Conservation (phyloP, 2,797 vertebrate species). For the Coregonus suidteri region DNA sequence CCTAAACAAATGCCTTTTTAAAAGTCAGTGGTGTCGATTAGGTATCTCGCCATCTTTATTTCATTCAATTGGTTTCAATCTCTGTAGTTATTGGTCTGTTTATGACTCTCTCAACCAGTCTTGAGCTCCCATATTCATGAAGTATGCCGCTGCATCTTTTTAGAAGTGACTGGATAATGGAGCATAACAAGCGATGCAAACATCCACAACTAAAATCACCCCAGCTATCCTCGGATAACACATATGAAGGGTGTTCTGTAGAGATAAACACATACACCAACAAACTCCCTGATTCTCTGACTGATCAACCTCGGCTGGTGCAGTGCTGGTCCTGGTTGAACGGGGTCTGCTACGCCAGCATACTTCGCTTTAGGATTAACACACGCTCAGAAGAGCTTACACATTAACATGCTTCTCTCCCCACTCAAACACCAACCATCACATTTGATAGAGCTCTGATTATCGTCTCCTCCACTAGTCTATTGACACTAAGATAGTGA, state of each 20-base stretch:
- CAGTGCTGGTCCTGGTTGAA: conserved; percentile 13
- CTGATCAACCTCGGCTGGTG: background rate
- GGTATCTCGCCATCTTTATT: too few species aligned
- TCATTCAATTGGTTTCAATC: too few species aligned
- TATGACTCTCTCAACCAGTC: background rate
- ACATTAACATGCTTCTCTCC: conserved; percentile 13
- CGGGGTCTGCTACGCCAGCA: conserved; percentile 11
- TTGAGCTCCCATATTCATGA: background rate
- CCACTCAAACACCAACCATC: conserved; percentile 17
- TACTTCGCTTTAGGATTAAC: conserved; percentile 24
- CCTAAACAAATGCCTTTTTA: too few species aligned
- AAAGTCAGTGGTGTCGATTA: background rate
- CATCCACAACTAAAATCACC: too few species aligned
- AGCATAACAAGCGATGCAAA: background rate
- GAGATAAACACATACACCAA: conserved; percentile 18
- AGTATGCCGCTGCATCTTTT: background rate
- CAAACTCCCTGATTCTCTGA: background rate
- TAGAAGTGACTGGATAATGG: background rate
- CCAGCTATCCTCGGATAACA: too few species aligned
- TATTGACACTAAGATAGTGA: conserved; percentile 26
- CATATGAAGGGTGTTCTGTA: conserved; percentile 6
- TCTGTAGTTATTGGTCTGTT: background rate
- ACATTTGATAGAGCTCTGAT: conserved; percentile 1
- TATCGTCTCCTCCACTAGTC: conserved; percentile 8
- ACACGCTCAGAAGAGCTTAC: conserved; percentile 15